Evolutionary conservation across 2,888 invertebrate species (phyloP), one percentile per base, ranked within the genome.

Genomic region (Ametastegia equiseti): DNA sequence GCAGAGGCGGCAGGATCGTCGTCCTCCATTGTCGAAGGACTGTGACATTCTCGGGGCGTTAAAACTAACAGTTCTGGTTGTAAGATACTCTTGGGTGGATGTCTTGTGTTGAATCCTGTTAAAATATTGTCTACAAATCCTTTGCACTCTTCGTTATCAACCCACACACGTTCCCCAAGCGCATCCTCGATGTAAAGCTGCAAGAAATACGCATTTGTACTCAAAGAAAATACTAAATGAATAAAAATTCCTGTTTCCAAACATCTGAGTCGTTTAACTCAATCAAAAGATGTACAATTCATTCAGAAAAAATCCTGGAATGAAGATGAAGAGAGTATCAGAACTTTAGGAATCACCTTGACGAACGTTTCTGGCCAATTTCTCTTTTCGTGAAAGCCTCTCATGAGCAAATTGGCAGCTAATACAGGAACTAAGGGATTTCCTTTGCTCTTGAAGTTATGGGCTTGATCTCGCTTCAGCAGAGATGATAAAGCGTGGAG

Each of bases 131-230:
- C 97, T 0, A 98, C 97, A 90, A 98, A 96, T 30, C 96, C 95
- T 88, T 96, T 96, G 90, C 98, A 98, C 92, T 97, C 97, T 0
- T 97, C 95, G 86, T 97, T 95, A 90, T 99, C 99, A 27, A 98
- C 97, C 98, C 99, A 99, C 85, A 97, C 94, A 50, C 98, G 94
- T 88, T 99, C 99, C 63, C 97, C 97, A 1, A 98, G 93, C 0
- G 98, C 97, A 93, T 99, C 99, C 89, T 99, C 99, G 82, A 98
- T 95, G 91, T 98, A 99, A 0, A 97, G 94, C 95, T 97, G 88
- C 6, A 92, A 90, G 82, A 80, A 86, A 69, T 79, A 23, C 23
- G 73, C 9, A 27, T 57, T 47, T 75, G 79, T 69, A 47, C 13
- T 54, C 45, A 57, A 54, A 60, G n/a, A 33, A 19, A 71, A 27